Base-by-base conservation (phyloP, 2,888 invertebrate genomes). In the Zhuqinia jingwanae region DNA sequence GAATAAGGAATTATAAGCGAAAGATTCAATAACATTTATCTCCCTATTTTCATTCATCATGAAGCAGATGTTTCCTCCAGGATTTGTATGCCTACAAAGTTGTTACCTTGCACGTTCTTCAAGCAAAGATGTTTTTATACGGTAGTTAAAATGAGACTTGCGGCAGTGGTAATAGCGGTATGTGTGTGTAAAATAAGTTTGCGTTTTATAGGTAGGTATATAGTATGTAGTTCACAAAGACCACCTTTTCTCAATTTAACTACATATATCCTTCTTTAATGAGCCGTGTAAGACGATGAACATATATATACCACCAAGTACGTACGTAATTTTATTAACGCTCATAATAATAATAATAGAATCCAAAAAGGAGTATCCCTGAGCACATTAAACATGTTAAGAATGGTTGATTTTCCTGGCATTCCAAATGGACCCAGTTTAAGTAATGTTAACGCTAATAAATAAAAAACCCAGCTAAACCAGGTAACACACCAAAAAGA, bases 21-120 rank as follows among this genome's bases (percentile, higher is more conserved):
- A n/a, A 50, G 70, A 85, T 75, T 80, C 80, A 80, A 85, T 80
- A 75, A 53, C 68, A 56, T 86, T 85, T 76, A 80, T 81, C 50
- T 65, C 50, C 17, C 63, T 36, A 73, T 79, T 85, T 75, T 53
- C 68, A 53, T 70, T 73, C 75, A 65, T 65, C 70, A 70, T 22
- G 65, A 42, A 50, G 80, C 85, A 86, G 85, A 80, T 86, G 85
- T 80, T 85, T 56, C 58, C n/a, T 65, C 60, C 60, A 77, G 75
- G 53, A 56, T 70, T 45, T 50, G 0, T 6, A 8, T 36, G 8
- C 8, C 5, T 10, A 50, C 65, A 47, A 45, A 45, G 8, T 15
- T 56, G 53, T 75, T 17, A 8, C 73, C 53, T 70, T 22, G 36
- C 3, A 36, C 65, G n/a, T 53, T 27, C n/a, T 36, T 17, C 30